Conservation (phyloP, 2,113 vertebrate genomes). For the Benitochromis conjunctus region DNA sequence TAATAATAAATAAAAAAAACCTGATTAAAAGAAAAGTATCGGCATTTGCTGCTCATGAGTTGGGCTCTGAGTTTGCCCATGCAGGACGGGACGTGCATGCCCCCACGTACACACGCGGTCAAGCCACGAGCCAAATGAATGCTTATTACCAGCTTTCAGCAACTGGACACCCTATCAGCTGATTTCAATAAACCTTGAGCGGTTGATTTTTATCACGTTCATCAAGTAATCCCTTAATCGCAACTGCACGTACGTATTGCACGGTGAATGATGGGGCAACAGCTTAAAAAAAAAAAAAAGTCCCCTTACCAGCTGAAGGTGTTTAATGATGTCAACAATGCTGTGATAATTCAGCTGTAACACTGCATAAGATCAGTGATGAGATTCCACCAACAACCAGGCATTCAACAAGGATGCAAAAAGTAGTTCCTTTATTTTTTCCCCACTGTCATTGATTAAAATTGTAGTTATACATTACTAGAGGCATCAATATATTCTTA, state of each 20-base stretch:
- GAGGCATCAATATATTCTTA: slow-evolving; percentile 53
- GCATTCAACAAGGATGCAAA: slow-evolving; percentile 55
- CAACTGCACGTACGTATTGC: neutral
- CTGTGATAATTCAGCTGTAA: neutral
- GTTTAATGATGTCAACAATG: neutral
- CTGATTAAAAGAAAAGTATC: neutral
- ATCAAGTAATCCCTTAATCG: neutral
- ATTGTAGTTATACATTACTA: slow-evolving; percentile 60
- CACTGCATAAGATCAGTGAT: neutral
- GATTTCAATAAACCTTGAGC: neutral
- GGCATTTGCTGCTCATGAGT: neutral
- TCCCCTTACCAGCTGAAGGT: neutral
- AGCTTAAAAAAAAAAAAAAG: neutral
- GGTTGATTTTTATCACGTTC: neutral
- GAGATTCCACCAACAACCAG: neutral
- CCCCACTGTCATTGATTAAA: slow-evolving; percentile 61
- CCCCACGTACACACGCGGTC: slow-evolving; percentile 20
- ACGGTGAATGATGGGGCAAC: neutral
- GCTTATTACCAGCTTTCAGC: neutral
- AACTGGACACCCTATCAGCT: neutral
- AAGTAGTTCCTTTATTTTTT: slow-evolving; percentile 70
- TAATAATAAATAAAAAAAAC: too few relatives aligned
- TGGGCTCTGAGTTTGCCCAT: neutral
- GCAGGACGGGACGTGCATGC: neutral
- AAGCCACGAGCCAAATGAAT: neutral